Base-by-base conservation (phyloP, 2,113 vertebrate species). In the Oreochromis niloticus region DNA sequence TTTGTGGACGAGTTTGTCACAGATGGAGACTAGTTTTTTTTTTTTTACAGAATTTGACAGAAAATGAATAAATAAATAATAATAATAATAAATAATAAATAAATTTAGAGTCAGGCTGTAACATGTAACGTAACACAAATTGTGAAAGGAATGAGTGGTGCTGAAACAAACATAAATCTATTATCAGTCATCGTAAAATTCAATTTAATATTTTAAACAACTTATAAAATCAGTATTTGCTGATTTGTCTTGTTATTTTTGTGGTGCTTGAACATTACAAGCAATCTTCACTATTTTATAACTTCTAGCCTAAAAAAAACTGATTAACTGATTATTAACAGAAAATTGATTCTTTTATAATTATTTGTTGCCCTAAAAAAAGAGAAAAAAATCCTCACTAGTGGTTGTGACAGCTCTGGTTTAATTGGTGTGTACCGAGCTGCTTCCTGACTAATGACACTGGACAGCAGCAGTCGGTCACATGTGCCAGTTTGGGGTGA, bases 301-400 rank as follows among this genome's bases (percentile, higher is more conserved):
- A 50, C 16, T 50, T 19, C 41, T 48, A 1, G n/a, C 0, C 8
- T 27, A 73, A 75, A 48, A 0, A 2, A 19, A 19, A 27, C 27
- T 27, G 27, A 27, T 7, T 1, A 75, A 30, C 9, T 17, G 24
- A 32, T 32, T 78, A 19, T 32, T 78, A 7, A 50, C 6, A 50
- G 43, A 9, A 78, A 78, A 50, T 19, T 19, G 9, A 32, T 50
- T 75, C 0, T 75, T 50, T 19, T 9, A 19, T 32, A 19, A 8
- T 7, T 48, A 30, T 75, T 73, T 75, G 24, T 50, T 78, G 43
- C 43, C 43, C 16, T 19, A 27, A 27, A 27, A 43, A 11, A 50
- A 7, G 0, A 2, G 4, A 0, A n/a, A 9, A 8, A 24, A 71
- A 24, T 71, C 13, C 8, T 46, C 39, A 0, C 8, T 73, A 2